A percentile compares a stretch with the other conserved stretches of the same genome.
These are phyloP conservation scores for Eumerus sabulonum DNA, from an alignment of 2,888 invertebrate genomes.

Conservation along the genomic window DNA sequence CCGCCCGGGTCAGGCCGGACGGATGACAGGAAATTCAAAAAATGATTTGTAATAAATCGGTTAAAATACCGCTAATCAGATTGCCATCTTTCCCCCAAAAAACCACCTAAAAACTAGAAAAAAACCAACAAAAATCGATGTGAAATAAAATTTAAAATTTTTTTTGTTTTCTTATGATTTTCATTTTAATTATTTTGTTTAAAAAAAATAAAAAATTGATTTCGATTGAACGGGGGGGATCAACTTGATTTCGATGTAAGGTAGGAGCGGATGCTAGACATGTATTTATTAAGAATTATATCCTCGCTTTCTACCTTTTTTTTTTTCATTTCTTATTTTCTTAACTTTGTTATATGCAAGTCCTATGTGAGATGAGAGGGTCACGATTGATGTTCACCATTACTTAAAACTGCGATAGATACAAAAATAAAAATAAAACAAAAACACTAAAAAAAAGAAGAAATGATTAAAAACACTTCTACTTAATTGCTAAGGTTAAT, in stretches of 20 bases:
- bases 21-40: no score
- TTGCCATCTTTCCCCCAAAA: no score
- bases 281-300: slow-evolving; percentile 40
- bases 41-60: no score
- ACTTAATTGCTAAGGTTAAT: slow-evolving; percentile 56
- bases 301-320: slow-evolving; percentile 21
- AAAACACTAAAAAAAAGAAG: slow-evolving; percentile 32
- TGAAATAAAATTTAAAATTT: not conserved
- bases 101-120: no score
- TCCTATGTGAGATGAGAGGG: not conserved
- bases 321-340: not conserved
- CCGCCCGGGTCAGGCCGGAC: no score
- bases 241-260: no score
- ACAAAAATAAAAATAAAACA: slow-evolving; percentile 26
- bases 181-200: no score
- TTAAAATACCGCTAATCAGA: no score
- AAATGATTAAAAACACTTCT: slow-evolving; percentile 22
- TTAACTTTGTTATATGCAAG: not conserved
- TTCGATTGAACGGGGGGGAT: no score
- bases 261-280: not conserved
- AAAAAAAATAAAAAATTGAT: no score
- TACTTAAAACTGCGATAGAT: slow-evolving; percentile 54
- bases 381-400: slow-evolving; percentile 7
- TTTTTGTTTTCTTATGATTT: no score
- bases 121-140: no score